Base-by-base conservation (phyloP, 2,888 invertebrate species). In the Scelioninae gen. 1 region DNA sequence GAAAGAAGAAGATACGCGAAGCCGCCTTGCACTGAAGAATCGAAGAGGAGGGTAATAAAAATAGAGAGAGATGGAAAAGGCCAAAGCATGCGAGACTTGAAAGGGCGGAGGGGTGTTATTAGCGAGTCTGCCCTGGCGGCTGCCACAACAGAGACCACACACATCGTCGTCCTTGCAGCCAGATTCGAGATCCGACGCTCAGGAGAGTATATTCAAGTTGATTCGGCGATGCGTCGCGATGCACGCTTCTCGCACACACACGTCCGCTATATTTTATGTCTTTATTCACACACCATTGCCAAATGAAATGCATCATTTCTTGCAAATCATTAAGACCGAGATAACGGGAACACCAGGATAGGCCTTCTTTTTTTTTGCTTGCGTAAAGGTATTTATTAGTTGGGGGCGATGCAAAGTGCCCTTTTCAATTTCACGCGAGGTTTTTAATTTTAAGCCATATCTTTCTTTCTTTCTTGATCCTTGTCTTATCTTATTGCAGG, bases 61-160 rank as follows among this genome's bases (percentile, higher is more conserved):
- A 47, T 55, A 63, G 68, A 51, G 71, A 51, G 32, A 43, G 65
- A 71, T 81, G 77, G 78, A 72, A 53, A 83, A 34, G 75, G 84
- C 85, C 69, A 83, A 80, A 78, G 77, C 55, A 74, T 55, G 76
- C 68, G 63, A 69, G 82, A 71, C n/a, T 56, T 38, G 51, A 71
- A 69, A 78, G 80, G 74, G 69, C 79, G 83, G 83, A 85, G 87
- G 87, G 88, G 88, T 89, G 90, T 90, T 90, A 90, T 90, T 90
- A 90, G 90, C 88, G 89, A 89, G 89, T 88, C 87, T 88, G 86
- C 88, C 88, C 90, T 89, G 90, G 88, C 89, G 90, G 90, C 90
- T 90, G 90, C 86, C 87, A 88, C 88, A 88, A 85, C 77, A 87
- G 88, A 87, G 90, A 90, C 90, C 90, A 90, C 90, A 90, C 90